phyloP scores from a whole-genome alignment of 2,797 vertebrate species.

The Fringilla coelebs region DNA sequence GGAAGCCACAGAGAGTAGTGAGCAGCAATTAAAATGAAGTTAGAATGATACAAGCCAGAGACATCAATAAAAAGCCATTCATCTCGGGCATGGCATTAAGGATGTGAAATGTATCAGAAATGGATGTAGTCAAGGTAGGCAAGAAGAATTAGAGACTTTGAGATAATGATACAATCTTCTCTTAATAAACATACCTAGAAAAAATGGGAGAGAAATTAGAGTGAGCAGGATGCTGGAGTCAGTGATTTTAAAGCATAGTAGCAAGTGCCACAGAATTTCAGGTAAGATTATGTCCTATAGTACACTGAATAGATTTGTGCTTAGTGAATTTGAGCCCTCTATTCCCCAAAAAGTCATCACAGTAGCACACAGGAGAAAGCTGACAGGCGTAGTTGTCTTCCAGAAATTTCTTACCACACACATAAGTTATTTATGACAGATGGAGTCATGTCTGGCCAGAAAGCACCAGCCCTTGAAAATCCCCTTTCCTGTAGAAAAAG shows the following conservation, averaged over 20 bases:
- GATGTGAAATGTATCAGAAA: constrained; percentile 34
- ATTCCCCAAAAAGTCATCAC: neutral
- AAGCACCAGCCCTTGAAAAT: neutral
- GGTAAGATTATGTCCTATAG: neutral
- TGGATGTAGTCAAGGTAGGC: neutral
- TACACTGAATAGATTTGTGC: neutral
- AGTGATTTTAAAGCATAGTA: neutral
- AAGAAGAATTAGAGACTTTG: constrained; percentile 19
- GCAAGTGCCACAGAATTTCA: neutral
- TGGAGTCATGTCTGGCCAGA: neutral
- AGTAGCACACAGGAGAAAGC: neutral
- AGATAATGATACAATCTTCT: neutral
- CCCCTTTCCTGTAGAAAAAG: neutral
- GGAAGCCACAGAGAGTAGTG: neutral
- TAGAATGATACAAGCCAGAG: constrained; percentile 15
- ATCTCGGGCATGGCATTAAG: constrained; percentile 12
- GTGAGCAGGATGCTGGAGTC: neutral
- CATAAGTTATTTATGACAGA: neutral
- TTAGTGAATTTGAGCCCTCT: neutral
- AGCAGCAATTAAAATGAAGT: constrained; percentile 34
- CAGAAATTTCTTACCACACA: neutral
- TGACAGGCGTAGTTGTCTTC: neutral
- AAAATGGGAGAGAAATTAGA: neutral
- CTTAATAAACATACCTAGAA: neutral
- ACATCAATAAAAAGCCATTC: constrained; percentile 47